A percentile compares a stretch with the other conserved stretches of the same genome.
phyloP scores from a whole-genome alignment of 2,888 invertebrate genomes.

The Pyrochroa serraticornis region DNA sequence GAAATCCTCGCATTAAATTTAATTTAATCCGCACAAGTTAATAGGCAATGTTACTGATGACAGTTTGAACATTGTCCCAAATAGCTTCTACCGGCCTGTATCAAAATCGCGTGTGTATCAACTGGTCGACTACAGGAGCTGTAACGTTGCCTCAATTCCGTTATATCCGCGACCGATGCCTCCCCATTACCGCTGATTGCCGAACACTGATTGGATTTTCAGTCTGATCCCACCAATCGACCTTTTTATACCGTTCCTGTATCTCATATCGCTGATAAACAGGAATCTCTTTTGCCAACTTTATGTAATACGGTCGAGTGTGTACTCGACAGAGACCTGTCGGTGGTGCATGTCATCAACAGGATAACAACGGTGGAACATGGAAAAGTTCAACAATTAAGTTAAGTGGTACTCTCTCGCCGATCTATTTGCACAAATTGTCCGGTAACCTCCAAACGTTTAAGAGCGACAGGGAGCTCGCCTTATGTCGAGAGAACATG shows the following conservation, averaged over 20 bases:
- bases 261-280: conserved; percentile 47
- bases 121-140: conserved; percentile 14
- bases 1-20: too few relatives aligned
- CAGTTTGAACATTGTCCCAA: background rate
- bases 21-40: background rate
- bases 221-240: conserved; percentile 51
- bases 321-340: conserved; percentile 21
- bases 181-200: conserved; percentile 55
- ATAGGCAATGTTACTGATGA: background rate
- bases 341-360: conserved; percentile 4
- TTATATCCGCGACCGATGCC: conserved; percentile 48
- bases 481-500: too few relatives aligned
- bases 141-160: conserved; percentile 24
- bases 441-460: too few relatives aligned
- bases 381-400: too few relatives aligned
- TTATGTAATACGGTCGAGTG: conserved; percentile 29
- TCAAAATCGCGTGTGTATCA: conserved; percentile 13
- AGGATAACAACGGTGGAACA: too few relatives aligned
- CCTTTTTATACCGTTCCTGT: conserved; percentile 43
- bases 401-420: too few relatives aligned
- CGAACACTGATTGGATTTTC: conserved; percentile 55
- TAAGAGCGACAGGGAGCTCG: too few relatives aligned
- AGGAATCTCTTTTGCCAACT: conserved; percentile 31
- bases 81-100: background rate
- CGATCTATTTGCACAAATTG: too few relatives aligned